Evolutionary conservation across 2,888 invertebrate species (phyloP).

Genomic region (Autographa pulchrina): DNA sequence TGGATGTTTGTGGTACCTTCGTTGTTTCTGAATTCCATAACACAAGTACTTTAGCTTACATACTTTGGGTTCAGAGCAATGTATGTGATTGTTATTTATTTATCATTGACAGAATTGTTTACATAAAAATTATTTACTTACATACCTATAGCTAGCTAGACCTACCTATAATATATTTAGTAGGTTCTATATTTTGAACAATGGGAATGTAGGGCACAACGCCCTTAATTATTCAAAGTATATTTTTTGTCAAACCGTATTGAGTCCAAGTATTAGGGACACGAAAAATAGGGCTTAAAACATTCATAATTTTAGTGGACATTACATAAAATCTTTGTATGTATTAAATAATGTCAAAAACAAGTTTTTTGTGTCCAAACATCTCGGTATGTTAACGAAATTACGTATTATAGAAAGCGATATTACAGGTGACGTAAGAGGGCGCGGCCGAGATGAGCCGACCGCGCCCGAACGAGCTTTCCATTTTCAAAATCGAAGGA

Average conservation of each 20-base stretch:
- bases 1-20: too few species aligned
- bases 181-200: too few species aligned
- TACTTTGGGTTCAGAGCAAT: too few species aligned
- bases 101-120: too few species aligned
- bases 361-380: slow-evolving; percentile 49
- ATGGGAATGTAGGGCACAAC: too few species aligned
- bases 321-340: slow-evolving; percentile 35
- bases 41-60: too few species aligned
- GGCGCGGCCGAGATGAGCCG: slow-evolving; percentile 68
- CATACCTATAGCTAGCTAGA: too few species aligned
- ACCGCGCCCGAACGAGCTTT: slow-evolving; percentile 68
- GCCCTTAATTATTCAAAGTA: too few species aligned
- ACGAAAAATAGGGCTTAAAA: not conserved
- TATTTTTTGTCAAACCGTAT: not conserved
- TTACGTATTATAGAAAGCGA: slow-evolving; percentile 76
- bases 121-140: too few species aligned
- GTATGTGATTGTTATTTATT: too few species aligned
- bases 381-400: slow-evolving; percentile 59
- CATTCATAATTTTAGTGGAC: not conserved
- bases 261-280: slow-evolving; percentile 18
- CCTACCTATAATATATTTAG: too few species aligned
- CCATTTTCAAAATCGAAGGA: slow-evolving; percentile 73
- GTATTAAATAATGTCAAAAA: slow-evolving; percentile 43
- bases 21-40: too few species aligned
- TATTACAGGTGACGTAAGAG: slow-evolving; percentile 69